Base-by-base conservation (phyloP, 2,113 vertebrate species). In the Phaethornis superciliosus region DNA sequence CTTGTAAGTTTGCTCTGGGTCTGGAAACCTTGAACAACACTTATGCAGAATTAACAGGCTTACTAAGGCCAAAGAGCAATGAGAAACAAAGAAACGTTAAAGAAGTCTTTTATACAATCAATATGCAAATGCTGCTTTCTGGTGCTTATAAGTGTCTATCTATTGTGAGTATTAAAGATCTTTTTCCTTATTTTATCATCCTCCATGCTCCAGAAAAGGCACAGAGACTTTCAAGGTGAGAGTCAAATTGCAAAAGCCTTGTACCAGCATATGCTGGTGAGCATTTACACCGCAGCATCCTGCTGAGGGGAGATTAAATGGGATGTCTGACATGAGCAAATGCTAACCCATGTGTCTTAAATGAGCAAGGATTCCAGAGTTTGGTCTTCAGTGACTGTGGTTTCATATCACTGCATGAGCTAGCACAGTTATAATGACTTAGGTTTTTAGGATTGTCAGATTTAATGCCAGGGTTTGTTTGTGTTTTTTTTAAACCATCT, bases 391-490 rank as follows among this genome's bases (percentile, higher is more conserved):
- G 55, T 74, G 54, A 51, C 55, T 88, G 63, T 68, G 42, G 79
- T 82, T 94, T 88, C 24, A 13, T 96, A 90, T 68, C 68, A 49
- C 81, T 9, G 16, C 71, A 56, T 68, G 68, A 84, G 69, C 56
- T 83, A 93, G 27, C 14, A 82, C 52, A 94, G 62, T 81, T 90
- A 85, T 81, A 71, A 83, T 80, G 76, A 95, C 82, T 89, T 95
- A 83, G 84, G 58, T 89, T 91, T 95, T 96, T 92, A 70, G 95
- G 94, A 95, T 94, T 81, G 91, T 91, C 81, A 93, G 93, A 95
- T 95, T 93, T 96, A 92, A 94, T 75, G 93, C 81, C 94, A 96
- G 78, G 24, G 67, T 88, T 93, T 92, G 52, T 86, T 85, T 71
- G 33, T 60, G 26, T 9, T 37, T 64, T 84, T 82, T 92, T 85